A percentile compares a stretch with the other conserved stretches of the same genome.
Conservation (phyloP, 2,113 vertebrate species). For the Triplophysa siluroides region DNA sequence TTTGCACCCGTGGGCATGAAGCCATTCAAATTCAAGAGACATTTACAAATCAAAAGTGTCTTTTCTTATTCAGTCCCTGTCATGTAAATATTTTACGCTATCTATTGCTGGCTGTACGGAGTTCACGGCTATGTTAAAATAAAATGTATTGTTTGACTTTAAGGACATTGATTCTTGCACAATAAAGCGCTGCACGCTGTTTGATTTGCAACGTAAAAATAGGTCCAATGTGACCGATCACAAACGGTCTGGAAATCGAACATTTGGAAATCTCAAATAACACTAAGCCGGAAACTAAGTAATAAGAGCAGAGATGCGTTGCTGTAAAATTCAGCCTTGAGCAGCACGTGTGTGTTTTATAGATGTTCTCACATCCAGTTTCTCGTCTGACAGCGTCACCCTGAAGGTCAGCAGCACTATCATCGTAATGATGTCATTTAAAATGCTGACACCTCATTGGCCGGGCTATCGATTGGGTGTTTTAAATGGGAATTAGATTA, state of each 20-base stretch:
- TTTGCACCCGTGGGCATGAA: background rate
- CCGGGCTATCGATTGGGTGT: constrained; percentile 69
- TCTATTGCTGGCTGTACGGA: no score
- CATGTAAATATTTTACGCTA: no score
- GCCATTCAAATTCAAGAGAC: background rate
- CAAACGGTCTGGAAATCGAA: background rate
- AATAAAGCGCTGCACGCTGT: no score
- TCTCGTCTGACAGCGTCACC: constrained; percentile 36
- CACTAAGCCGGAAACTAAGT: background rate
- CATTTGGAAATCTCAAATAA: background rate
- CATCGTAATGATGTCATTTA: constrained; percentile 72
- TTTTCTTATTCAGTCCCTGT: no score
- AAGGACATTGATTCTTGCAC: no score
- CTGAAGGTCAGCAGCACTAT: constrained; percentile 67
- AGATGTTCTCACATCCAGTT: background rate
- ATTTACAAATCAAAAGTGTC: background rate
- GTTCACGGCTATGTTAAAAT: no score
- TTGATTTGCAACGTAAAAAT: no score
- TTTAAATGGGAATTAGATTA: constrained; percentile 38
- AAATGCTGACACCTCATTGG: constrained; percentile 74
- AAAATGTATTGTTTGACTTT: no score
- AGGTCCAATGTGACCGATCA: background rate
- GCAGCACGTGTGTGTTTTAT: background rate
- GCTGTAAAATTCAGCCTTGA: background rate
- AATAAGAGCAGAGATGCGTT: background rate